Conservation (phyloP, 2,888 invertebrate species). For the Lithophane semibrunnea region DNA sequence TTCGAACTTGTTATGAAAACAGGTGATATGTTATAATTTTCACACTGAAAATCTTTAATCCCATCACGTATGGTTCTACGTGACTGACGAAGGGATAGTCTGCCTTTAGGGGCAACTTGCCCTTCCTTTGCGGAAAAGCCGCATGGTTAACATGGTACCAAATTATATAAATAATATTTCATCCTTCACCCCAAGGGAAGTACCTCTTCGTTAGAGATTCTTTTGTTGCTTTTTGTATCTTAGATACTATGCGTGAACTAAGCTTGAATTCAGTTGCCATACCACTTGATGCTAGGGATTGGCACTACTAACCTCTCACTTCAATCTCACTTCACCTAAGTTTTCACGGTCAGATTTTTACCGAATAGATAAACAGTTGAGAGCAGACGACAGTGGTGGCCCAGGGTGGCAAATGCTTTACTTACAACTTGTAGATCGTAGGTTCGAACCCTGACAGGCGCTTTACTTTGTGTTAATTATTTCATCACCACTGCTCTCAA, state of each 20-base stretch:
- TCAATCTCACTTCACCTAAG: too few species aligned
- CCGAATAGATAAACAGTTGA: too few species aligned
- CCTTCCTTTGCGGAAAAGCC: slow-evolving; percentile 42
- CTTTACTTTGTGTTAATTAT: too few species aligned
- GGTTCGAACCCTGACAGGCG: too few species aligned
- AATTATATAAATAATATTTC: slow-evolving; percentile 67
- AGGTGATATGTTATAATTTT: slow-evolving; percentile 50
- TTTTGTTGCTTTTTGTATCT: slow-evolving; percentile 9
- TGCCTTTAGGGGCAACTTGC: slow-evolving; percentile 41
- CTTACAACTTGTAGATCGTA: too few species aligned
- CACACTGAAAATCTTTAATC: slow-evolving; percentile 57
- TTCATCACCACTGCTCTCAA: too few species aligned
- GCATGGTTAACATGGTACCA: slow-evolving; percentile 59
- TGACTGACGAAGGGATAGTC: slow-evolving; percentile 55
- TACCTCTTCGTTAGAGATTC: slow-evolving; percentile 13
- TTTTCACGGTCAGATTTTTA: too few species aligned
- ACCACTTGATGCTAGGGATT: background rate
- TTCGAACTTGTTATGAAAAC: slow-evolving; percentile 26
- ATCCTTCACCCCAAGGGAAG: slow-evolving; percentile 47
- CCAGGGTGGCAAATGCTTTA: too few species aligned
- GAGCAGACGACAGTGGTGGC: too few species aligned
- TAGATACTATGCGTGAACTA: background rate
- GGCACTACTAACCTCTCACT: background rate
- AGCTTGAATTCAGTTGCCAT: background rate
- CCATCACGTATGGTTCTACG: slow-evolving; percentile 59